These are phyloP conservation scores for Chrysolina oricalcia DNA, from an alignment of 2,888 invertebrate species.

Conservation along the genomic window DNA sequence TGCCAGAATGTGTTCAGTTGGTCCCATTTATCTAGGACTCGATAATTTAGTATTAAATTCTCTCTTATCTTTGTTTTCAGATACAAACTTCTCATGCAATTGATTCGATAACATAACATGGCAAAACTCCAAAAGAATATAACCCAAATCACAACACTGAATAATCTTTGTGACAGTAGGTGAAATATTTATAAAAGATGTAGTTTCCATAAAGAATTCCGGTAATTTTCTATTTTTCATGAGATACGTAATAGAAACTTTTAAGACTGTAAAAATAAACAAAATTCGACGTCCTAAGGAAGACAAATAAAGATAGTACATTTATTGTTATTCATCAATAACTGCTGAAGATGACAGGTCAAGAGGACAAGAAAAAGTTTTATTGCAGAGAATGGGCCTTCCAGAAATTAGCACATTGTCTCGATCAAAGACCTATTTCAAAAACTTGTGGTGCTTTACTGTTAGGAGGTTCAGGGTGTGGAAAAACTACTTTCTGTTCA, in stretches of 20 bases:
- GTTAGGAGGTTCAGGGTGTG: constrained; percentile 92
- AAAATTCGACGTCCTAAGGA: constrained; percentile 54
- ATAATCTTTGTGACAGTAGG: constrained; percentile 44
- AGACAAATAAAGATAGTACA: constrained; percentile 56
- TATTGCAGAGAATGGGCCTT: constrained; percentile 97
- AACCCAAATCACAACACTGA: constrained; percentile 39
- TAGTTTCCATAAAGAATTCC: constrained; percentile 46
- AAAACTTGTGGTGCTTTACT: constrained; percentile 93
- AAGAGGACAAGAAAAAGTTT: constrained; percentile 82
- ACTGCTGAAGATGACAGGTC: constrained; percentile 60
- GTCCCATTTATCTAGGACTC: constrained; percentile 29
- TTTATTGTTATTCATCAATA: constrained; percentile 44
- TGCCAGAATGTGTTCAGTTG: constrained; percentile 33
- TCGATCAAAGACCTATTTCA: constrained; percentile 89
- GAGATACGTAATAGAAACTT: constrained; percentile 58
- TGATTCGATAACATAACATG: constrained; percentile 41
- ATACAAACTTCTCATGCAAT: constrained; percentile 25
- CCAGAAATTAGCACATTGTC: constrained; percentile 91
- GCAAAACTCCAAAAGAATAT: constrained; percentile 43
- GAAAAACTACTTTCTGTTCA: constrained; percentile 92
- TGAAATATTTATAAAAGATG: constrained; percentile 53
- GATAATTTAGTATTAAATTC: constrained; percentile 27
- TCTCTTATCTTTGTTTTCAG: constrained; percentile 17
- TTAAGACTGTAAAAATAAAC: constrained; percentile 55
- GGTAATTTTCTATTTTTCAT: constrained; percentile 42